Evolutionary conservation across 2,113 vertebrate genomes (phyloP).

Genomic region (Chunga burmeisteri): DNA sequence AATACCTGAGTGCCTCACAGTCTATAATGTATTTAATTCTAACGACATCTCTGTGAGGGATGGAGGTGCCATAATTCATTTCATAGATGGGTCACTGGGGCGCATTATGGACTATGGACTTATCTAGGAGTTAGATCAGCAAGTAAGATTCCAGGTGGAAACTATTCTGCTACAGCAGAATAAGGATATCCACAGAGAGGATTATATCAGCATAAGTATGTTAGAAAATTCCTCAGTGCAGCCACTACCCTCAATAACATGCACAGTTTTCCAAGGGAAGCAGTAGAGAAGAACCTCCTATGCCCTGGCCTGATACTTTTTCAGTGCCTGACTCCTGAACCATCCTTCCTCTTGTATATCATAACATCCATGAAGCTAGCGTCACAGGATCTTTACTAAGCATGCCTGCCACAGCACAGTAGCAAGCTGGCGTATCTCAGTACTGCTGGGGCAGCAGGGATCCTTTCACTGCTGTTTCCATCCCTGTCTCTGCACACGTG

Average conservation of each 20-base stretch:
- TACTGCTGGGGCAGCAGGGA: background rate
- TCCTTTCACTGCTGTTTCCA: background rate
- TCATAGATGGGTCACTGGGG: slow-evolving; percentile 32
- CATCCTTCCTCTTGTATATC: background rate
- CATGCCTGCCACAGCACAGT: background rate
- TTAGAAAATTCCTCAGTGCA: background rate
- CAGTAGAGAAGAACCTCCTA: background rate
- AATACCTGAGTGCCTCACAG: slow-evolving; percentile 20
- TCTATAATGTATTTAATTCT: slow-evolving; percentile 26
- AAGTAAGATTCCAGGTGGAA: background rate
- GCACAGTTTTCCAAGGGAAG: background rate
- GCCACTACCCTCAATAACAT: background rate
- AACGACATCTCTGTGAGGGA: slow-evolving; percentile 25
- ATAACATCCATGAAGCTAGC: background rate
- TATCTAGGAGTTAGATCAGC: background rate
- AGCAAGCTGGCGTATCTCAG: background rate
- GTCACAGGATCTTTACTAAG: background rate
- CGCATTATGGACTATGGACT: background rate
- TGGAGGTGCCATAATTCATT: slow-evolving; percentile 32
- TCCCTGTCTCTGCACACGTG: rapidly evolving
- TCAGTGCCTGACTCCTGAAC: background rate
- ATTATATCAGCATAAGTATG: background rate
- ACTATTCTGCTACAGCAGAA: background rate
- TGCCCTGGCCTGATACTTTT: background rate
- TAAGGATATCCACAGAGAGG: background rate